Conservation (phyloP, 2,113 vertebrate genomes). For the Elanus axillaris region DNA sequence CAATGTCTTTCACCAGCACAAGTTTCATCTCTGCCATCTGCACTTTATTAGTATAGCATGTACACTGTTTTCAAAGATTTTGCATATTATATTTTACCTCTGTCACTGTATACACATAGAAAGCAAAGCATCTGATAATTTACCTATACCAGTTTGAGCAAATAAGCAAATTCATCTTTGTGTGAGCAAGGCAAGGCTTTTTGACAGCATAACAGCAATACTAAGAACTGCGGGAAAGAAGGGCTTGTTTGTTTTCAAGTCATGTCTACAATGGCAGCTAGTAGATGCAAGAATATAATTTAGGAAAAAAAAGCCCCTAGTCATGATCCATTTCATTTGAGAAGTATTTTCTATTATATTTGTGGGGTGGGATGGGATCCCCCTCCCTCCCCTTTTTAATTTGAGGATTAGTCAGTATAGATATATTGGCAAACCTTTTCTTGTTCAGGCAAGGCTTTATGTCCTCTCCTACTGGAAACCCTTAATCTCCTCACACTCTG, state of each 20-base stretch:
- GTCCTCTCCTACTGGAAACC: not conserved
- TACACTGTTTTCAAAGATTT: not conserved
- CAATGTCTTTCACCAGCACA: not conserved
- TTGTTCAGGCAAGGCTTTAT: not conserved
- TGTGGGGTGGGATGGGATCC: not conserved
- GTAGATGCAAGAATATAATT: not conserved
- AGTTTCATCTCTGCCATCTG: not conserved
- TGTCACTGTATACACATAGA: not conserved
- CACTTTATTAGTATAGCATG: not conserved
- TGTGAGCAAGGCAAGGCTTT: not conserved
- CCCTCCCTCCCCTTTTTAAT: not conserved
- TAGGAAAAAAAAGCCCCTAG: not conserved
- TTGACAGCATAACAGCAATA: not conserved
- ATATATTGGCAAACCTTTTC: not conserved
- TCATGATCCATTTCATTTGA: not conserved
- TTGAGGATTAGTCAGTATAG: not conserved
- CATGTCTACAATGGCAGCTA: not conserved
- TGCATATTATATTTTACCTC: not conserved
- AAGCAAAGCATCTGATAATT: not conserved
- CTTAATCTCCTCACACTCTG: not conserved
- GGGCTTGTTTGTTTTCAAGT: not conserved
- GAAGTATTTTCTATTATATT: not conserved
- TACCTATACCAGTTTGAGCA: not conserved
- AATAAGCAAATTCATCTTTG: not conserved
- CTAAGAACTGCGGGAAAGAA: not conserved